phyloP scores from a whole-genome alignment of 2,113 vertebrate species.

The Etia nguti region DNA sequence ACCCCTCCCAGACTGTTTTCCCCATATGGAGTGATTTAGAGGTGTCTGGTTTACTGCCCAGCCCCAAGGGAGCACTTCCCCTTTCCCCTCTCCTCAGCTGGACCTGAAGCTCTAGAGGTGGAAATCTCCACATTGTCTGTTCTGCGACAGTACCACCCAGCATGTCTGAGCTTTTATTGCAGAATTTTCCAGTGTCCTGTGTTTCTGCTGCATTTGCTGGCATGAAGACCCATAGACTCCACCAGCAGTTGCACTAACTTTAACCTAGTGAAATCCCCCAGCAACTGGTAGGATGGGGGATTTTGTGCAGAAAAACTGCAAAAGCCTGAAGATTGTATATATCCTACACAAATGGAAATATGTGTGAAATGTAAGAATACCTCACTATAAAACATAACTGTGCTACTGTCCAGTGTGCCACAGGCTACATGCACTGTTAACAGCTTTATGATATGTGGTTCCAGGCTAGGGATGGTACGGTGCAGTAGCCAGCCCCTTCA shows the following conservation, averaged over 20 bases:
- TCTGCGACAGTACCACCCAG: constrained; percentile 22
- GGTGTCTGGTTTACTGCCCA: constrained; percentile 45
- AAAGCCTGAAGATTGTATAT: neutral
- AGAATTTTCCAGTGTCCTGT: constrained; percentile 1
- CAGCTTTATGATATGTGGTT: constrained; percentile 30
- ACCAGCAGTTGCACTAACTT: neutral
- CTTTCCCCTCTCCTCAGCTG: constrained; percentile 35
- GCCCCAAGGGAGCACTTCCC: constrained; percentile 54
- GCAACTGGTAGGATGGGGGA: neutral
- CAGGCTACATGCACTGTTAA: constrained; percentile 14
- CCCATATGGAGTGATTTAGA: constrained; percentile 75
- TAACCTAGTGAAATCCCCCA: neutral
- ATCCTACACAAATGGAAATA: constrained; percentile 14
- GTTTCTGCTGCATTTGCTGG: neutral
- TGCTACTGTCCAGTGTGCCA: constrained; percentile 9
- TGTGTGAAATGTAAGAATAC: constrained; percentile 24
- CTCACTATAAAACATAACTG: constrained; percentile 29
- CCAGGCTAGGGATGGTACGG: constrained; percentile 40
- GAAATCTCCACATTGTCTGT: constrained; percentile 58
- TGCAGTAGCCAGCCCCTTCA: constrained; percentile 52
- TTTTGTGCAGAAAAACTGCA: constrained; percentile 1
- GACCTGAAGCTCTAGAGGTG: constrained; percentile 18
- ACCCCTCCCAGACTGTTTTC: constrained; percentile 50
- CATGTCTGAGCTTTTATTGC: constrained; percentile 35
- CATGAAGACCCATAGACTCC: neutral